Conservation (phyloP, 2,113 vertebrate species). For the Clarias magur region DNA sequence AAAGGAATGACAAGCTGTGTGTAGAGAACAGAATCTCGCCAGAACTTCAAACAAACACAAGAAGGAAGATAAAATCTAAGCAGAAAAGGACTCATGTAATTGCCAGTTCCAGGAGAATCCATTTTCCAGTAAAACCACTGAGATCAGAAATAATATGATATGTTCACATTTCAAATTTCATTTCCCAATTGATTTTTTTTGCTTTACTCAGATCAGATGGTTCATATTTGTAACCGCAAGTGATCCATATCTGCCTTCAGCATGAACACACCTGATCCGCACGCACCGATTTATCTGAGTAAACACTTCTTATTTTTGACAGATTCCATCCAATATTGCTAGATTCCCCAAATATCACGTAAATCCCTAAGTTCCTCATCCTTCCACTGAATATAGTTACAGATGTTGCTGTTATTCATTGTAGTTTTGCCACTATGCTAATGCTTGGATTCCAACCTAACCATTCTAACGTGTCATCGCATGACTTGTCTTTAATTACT, state of each 20-base stretch:
- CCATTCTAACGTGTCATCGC: background rate
- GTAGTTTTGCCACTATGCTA: background rate
- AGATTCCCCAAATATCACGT: background rate
- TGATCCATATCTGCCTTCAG: background rate
- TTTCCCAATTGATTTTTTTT: background rate
- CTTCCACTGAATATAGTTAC: background rate
- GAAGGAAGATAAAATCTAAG: slow-evolving; percentile 11
- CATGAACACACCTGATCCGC: background rate
- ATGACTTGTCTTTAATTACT: too few relatives aligned
- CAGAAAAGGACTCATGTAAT: background rate
- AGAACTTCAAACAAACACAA: slow-evolving; percentile 43
- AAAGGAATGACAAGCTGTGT: slow-evolving; percentile 38
- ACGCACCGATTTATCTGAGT: background rate
- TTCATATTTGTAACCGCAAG: background rate
- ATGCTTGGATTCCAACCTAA: background rate
- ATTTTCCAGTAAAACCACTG: background rate
- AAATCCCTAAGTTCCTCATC: background rate
- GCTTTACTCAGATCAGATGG: background rate
- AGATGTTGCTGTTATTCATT: slow-evolving; percentile 8
- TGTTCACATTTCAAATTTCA: background rate
- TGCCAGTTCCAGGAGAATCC: background rate
- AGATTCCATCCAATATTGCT: background rate
- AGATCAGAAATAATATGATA: background rate
- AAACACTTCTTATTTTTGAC: background rate
- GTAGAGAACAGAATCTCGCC: slow-evolving; percentile 30